Percentiles rank a stretch among this genome's conserved stretches.
These are phyloP conservation scores for Glossophaga mutica DNA, from an alignment of 2,797 vertebrate genomes.

Conservation along the genomic window DNA sequence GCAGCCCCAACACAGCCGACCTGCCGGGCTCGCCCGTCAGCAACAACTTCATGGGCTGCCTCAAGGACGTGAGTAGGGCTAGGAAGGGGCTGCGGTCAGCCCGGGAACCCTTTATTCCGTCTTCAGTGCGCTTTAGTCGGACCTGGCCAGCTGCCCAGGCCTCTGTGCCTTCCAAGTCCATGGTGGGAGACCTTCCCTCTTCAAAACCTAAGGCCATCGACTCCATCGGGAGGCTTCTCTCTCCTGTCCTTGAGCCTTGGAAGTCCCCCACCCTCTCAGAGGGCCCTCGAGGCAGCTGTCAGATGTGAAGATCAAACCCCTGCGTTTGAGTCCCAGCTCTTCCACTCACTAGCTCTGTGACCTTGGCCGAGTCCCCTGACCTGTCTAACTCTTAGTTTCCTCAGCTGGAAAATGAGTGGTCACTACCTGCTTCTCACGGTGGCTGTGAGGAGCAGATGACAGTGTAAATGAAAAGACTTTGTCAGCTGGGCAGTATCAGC, in stretches of 20 bases:
- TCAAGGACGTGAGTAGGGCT: conserved; percentile 92
- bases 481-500: background rate
- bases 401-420: background rate
- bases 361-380: background rate
- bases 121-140: background rate
- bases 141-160: background rate
- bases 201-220: background rate
- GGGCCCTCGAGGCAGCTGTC: background rate
- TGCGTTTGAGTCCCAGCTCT: background rate
- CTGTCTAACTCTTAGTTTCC: background rate
- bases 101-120: background rate
- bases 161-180: background rate
- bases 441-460: background rate
- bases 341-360: background rate
- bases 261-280: background rate
- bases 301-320: background rate
- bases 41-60: conserved; percentile 98
- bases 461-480: background rate
- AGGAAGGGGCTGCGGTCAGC: background rate
- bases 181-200: background rate
- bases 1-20: conserved; percentile 95
- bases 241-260: background rate
- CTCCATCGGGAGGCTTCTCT: background rate
- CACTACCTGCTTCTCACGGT: background rate
- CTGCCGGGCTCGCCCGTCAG: conserved; percentile 95